Evolutionary conservation across 2,888 invertebrate genomes (phyloP), one percentile per base, ranked within the genome.

Genomic region (Lasioglossum calceatum): DNA sequence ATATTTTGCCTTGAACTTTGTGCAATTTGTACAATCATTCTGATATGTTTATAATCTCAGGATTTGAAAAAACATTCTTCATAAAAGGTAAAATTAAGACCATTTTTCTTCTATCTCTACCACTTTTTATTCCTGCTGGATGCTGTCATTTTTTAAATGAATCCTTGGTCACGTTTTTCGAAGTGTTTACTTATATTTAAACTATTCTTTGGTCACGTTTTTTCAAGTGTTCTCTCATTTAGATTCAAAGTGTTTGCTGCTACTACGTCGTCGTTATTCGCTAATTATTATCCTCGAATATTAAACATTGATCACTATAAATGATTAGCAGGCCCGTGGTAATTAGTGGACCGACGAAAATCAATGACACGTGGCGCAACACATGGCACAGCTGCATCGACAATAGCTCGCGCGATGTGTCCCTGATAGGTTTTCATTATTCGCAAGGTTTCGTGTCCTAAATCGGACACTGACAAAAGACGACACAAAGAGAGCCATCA

Each of bases 371-470:
- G 76, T 42, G 84, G 76, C 79, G 75, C 73, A 73, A 58, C 86
- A 79, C 74, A 78, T 81, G 82, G 75, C 81, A 71, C 84, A 79
- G 81, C 77, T 81, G 71, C 89, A 79, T 84, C 76, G 82, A 89
- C 84, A 85, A 84, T 75, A 64, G 71, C 61, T 78, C 58, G 64
- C 79, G 44, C 81, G 61, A 83, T 84, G 79, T 83, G 88, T 82
- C 88, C 90, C 76, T 82, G 87, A 81, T 91, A 91, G 86, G 76
- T 91, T 91, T 91, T 81, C 88, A 88, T 86, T 84, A 88, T 86
- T 83, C 77, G 78, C 81, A 58, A 77, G 71, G 85, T 88, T 86
- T 89, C 89, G 77, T 72, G 88, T 67, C 79, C 89, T 86, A 74
- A 90, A 90, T 90, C 81, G 73, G 47, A 71, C 84, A 64, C 58